These are phyloP conservation scores for Elgonia sp. DNA, from an alignment of 2,888 invertebrate species.

Conservation along the genomic window DNA sequence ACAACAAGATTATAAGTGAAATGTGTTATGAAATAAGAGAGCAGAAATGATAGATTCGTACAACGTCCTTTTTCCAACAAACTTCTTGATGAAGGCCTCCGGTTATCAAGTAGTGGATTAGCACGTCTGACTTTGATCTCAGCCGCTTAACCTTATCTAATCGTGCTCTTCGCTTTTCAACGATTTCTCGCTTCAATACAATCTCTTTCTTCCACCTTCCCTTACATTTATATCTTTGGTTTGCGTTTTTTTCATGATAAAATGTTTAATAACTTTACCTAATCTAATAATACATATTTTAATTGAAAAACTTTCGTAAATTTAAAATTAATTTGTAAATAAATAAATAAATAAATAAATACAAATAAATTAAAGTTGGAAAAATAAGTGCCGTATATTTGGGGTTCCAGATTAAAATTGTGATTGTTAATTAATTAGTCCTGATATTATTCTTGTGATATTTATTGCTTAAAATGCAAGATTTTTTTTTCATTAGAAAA, in stretches of 20 bases:
- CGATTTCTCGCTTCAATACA: slow-evolving; percentile 70
- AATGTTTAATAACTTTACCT: slow-evolving; percentile 38
- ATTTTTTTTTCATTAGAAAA: too few relatives aligned
- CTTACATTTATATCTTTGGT: slow-evolving; percentile 62
- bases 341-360: too few relatives aligned
- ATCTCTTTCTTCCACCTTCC: slow-evolving; percentile 74
- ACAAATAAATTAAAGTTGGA: too few relatives aligned
- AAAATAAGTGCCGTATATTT: too few relatives aligned
- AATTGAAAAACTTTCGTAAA: neutral
- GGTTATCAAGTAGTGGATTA: slow-evolving; percentile 87
- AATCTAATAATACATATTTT: slow-evolving; percentile 1
- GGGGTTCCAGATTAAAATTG: too few relatives aligned
- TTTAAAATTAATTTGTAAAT: too few relatives aligned
- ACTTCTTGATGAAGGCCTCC: slow-evolving; percentile 83
- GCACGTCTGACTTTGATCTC: slow-evolving; percentile 86
- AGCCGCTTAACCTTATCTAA: slow-evolving; percentile 86
- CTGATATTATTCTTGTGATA: too few relatives aligned
- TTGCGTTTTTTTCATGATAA: slow-evolving; percentile 58
- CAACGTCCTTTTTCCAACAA: slow-evolving; percentile 70
- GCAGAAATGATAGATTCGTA: slow-evolving; percentile 70
- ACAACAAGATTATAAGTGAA: slow-evolving; percentile 55
- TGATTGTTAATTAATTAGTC: too few relatives aligned
- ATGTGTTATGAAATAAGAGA: slow-evolving; percentile 68
- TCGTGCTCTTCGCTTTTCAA: slow-evolving; percentile 81
- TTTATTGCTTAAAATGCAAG: too few relatives aligned